Percentiles rank a stretch among this genome's conserved stretches.
Evolutionary conservation across 1,140 invertebrate species (phyloP).

Genomic region (Venustaconcha ellipsiformis): DNA sequence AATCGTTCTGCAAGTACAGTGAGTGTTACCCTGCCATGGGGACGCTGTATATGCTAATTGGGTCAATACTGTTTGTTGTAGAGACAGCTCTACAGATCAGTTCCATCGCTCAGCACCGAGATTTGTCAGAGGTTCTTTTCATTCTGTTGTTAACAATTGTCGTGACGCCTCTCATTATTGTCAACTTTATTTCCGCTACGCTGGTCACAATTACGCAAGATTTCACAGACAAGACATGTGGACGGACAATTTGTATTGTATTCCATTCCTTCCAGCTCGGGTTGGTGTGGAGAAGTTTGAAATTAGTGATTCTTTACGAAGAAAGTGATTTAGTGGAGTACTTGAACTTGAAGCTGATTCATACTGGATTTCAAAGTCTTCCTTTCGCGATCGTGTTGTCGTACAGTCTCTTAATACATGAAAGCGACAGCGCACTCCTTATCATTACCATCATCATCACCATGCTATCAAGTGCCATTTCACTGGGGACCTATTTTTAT

Average conservation of each 20-base stretch:
- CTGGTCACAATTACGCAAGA: constrained; percentile 24
- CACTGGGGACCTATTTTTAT: constrained; percentile 12
- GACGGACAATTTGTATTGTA: constrained; percentile 15
- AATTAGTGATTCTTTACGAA: constrained; percentile 25
- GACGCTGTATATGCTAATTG: constrained; percentile 20
- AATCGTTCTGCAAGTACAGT: too few relatives aligned
- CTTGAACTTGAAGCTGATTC: constrained; percentile 23
- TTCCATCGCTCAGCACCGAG: constrained; percentile 17
- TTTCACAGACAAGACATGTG: constrained; percentile 21
- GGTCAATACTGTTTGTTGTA: constrained; percentile 17
- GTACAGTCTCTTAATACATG: constrained; percentile 17
- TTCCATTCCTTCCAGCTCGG: constrained; percentile 30
- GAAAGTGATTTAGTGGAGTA: constrained; percentile 25
- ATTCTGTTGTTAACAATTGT: constrained; percentile 20
- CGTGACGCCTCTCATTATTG: constrained; percentile 17
- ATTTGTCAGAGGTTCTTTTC: constrained; percentile 21
- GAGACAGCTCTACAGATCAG: constrained; percentile 24
- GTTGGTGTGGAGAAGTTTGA: constrained; percentile 20
- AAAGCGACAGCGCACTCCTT: constrained; percentile 6
- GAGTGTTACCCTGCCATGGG: constrained; percentile 8
- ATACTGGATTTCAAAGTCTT: constrained; percentile 25
- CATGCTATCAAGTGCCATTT: constrained; percentile 16
- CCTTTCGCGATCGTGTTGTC: constrained; percentile 20
- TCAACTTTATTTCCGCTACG: constrained; percentile 27
- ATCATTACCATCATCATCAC: constrained; percentile 15